Evolutionary conservation across 1,140 invertebrate genomes (phyloP), one percentile per base, ranked within the genome.

Genomic region (Drosophila arawakana): DNA sequence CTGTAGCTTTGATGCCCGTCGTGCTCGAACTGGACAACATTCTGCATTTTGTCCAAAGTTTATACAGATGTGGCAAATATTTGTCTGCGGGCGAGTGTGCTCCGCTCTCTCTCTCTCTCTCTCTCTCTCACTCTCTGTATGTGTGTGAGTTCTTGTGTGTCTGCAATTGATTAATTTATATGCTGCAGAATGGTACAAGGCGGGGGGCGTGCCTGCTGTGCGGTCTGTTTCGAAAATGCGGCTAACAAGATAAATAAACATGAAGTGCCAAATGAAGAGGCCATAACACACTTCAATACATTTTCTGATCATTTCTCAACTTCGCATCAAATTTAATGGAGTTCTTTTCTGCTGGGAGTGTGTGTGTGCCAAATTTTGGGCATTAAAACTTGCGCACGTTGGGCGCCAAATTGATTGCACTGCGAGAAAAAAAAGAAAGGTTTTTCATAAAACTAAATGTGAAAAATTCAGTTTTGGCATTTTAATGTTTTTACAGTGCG

Each of bases 111-210:
- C 15, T 15, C 15, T 15, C 2, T n/a, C 11, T 21, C 0, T 21
- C 18, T 21, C 18, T 15, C 15, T 15, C 15, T 15, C 2, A 10
- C 11, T 21, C 0, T 57, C 10, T 44, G n/a, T 50, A 6, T 52
- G 41, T 69, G 34, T 66, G 10, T 54, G 25, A 5, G 11, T 60
- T 34, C 67, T 35, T 61, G 30, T 60, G 21, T 35, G 62, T 66
- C 79, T 85, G 82, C 81, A 85, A 85, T 85, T 85, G 82, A 85
- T 85, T 85, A 85, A 85, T 85, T 85, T 88, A 79, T 85, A 88
- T 86, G 71, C 41, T 68, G 65, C 68, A 47, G 21, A 50, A 47
- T 69, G 25, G 25, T 5, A 30, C 25, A 30, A 30, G 57, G 6
- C 10, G 11, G 34, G 57, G 39, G 55, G 69, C 35, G 74, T 76